Base-by-base conservation (phyloP, 1,140 invertebrate species). In the Eueides isabella region DNA sequence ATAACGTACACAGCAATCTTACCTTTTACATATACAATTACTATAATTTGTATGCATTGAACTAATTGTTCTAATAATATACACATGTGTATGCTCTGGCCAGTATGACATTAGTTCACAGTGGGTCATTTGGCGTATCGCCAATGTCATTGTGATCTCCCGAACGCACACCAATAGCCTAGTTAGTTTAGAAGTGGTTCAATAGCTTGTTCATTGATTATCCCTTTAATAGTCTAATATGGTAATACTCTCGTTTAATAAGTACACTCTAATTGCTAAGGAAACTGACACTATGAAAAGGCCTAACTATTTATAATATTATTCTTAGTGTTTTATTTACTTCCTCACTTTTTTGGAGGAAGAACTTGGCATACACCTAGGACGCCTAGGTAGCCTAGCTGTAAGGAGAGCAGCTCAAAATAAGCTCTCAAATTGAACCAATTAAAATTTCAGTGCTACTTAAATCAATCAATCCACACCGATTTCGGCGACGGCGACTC, bases 111-210 rank as follows among this genome's bases (percentile, higher is more conserved):
- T 68, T 48, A 78, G 72, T 75, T 48, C 70, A 33, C 64, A 66
- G 68, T 74, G 68, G 65, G 65, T 63, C 67, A 74, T 77, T 77
- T 74, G 72, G 76, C 72, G 1, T 19, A n/a, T 33, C 23, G 76
- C 76, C 76, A 74, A 61, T 38, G 14, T 63, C 55, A 74, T 74
- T 62, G 16, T 67, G 48, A 72, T 71, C 69, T 71, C 69, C 30
- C 61, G 26, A 41, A 71, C 55, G 68, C 38, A 71, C 62, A 35
- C 69, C 61, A 44, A 71, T 71, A 33, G 61, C 69, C 61, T 63
- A 71, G 61, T 71, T 41, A 71, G 69, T 29, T 35, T 70, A 63
- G 31, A 55, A 55, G 48, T 55, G 48, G n/a, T 26, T 71, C 67
- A 61, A 69, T 69, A 55, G 67, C 67, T 29, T 5, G 48, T 61